A percentile compares a stretch with the other conserved stretches of the same genome.
phyloP scores from a whole-genome alignment of 2,888 invertebrate species.

The Drosophila kokeensis region DNA sequence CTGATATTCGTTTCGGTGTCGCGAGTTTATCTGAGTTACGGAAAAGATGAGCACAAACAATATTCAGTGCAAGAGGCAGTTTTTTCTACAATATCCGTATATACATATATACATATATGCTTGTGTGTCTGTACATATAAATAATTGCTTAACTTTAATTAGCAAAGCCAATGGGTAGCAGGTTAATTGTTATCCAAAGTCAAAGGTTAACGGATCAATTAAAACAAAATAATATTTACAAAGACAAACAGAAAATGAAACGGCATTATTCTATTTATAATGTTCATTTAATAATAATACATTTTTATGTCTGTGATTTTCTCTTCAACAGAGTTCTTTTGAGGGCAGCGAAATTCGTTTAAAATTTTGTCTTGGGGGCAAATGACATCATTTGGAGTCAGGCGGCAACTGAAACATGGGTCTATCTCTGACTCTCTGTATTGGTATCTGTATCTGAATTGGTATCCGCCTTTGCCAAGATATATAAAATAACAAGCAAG shows the following conservation, averaged over 20 bases:
- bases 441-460: slow-evolving; percentile 1
- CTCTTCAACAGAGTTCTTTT: slow-evolving; percentile 1
- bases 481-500: slow-evolving; percentile 24
- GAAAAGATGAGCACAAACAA: slow-evolving; percentile 23
- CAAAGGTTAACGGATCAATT: slow-evolving; percentile 32
- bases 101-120: background rate
- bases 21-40: slow-evolving; percentile 38
- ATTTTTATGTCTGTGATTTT: background rate
- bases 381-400: slow-evolving; percentile 50
- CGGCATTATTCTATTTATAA: background rate
- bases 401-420: slow-evolving; percentile 12
- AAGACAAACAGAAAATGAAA: background rate
- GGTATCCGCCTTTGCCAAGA: slow-evolving; percentile 16
- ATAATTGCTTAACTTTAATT: slow-evolving; percentile 27
- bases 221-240: background rate
- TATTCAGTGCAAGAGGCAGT: background rate
- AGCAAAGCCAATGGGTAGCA: slow-evolving; percentile 9
- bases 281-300: slow-evolving; percentile 7
- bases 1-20: slow-evolving; percentile 8
- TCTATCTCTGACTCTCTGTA: slow-evolving; percentile 1
- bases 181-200: slow-evolving; percentile 23
- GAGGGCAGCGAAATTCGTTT: slow-evolving; percentile 9
- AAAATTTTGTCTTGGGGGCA: slow-evolving; percentile 11
- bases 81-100: slow-evolving; percentile 5
- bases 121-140: background rate